Conservation (phyloP, 2,113 vertebrate genomes). For the Gracilinanus agilis region DNA sequence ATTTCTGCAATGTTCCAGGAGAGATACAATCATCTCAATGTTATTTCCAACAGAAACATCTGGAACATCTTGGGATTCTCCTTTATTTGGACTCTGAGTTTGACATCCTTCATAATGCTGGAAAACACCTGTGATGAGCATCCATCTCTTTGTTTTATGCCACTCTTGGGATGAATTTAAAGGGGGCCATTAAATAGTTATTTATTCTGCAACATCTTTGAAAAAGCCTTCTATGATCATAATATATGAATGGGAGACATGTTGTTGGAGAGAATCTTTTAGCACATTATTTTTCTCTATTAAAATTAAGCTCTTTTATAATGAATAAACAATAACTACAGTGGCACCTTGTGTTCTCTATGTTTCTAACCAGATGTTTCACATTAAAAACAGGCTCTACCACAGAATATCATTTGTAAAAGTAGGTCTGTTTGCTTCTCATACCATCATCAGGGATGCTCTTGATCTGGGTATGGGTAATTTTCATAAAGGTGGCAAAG, state of each 20-base stretch:
- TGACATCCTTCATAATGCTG: neutral
- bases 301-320: neutral
- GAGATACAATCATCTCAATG: neutral
- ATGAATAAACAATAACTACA: neutral
- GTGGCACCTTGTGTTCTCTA: neutral
- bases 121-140: neutral
- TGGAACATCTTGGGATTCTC: neutral
- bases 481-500: neutral
- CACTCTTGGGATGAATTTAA: neutral
- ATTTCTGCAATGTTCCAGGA: neutral
- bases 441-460: neutral
- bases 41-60: neutral
- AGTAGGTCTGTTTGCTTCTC: neutral
- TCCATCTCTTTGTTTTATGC: neutral
- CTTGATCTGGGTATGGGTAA: neutral
- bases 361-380: neutral
- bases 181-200: neutral
- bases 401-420: neutral
- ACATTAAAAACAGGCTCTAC: neutral
- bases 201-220: neutral
- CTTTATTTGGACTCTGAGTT: neutral
- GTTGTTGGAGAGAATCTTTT: neutral
- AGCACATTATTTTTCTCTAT: neutral
- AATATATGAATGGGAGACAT: neutral
- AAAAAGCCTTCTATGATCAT: neutral